Percentiles rank a stretch among this genome's conserved stretches.
Evolutionary conservation across 2,113 vertebrate genomes (phyloP).

Genomic region (Ptilonorhynchus violaceus): DNA sequence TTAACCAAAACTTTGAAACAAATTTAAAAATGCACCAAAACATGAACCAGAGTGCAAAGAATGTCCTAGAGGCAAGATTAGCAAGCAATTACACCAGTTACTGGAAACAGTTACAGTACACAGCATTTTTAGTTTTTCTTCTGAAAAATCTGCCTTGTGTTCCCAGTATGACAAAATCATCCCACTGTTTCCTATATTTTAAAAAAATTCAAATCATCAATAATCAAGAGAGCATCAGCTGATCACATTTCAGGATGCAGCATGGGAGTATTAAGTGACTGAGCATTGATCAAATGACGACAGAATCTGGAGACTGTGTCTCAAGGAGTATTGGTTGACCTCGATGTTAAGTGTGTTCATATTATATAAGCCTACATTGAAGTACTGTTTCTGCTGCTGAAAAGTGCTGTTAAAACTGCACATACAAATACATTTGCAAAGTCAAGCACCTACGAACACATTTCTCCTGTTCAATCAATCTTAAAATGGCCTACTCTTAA

Average conservation of each 20-base stretch:
- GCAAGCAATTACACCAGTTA: neutral
- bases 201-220: constrained; percentile 22
- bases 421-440: neutral
- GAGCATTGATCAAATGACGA: constrained; percentile 25
- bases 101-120: neutral
- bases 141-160: neutral
- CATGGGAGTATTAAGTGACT: constrained; percentile 22
- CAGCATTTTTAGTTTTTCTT: neutral
- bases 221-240: constrained; percentile 9
- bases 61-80: neutral
- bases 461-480: neutral
- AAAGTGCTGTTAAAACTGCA: neutral
- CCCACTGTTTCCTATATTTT: neutral
- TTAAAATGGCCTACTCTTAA: neutral
- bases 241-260: constrained; percentile 22
- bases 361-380: constrained; percentile 29
- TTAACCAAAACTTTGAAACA: neutral
- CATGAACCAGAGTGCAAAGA: neutral
- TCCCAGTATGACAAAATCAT: neutral
- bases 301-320: constrained; percentile 29
- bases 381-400: constrained; percentile 1
- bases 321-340: neutral
- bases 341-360: constrained; percentile 19
- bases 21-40: neutral
- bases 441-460: neutral